Evolutionary conservation across 2,888 invertebrate genomes (phyloP).

Genomic region (Polietes domitor): DNA sequence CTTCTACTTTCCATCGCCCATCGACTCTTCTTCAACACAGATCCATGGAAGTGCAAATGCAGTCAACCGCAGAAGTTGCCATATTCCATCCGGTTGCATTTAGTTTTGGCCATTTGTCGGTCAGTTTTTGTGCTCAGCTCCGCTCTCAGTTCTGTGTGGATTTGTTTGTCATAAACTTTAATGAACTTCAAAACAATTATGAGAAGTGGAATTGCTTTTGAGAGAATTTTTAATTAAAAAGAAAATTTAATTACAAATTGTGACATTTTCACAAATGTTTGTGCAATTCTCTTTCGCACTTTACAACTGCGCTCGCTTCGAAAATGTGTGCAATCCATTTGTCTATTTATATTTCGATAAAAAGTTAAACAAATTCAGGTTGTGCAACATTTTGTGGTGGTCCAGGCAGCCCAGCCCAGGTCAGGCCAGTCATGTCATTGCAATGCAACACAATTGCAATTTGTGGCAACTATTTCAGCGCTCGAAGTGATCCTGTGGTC

Average conservation of each 20-base stretch:
- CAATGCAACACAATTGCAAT: conserved; percentile 7
- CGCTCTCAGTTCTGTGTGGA: neutral
- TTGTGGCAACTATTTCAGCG: neutral
- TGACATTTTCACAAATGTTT: conserved; percentile 39
- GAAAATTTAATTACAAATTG: conserved; percentile 46
- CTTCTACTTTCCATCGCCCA: neutral
- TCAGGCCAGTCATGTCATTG: neutral
- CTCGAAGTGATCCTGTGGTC: neutral
- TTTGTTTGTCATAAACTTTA: conserved; percentile 58
- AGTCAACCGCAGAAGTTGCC: conserved; percentile 54
- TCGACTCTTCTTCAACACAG: neutral
- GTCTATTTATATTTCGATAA: conserved; percentile 15
- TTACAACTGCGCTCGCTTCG: neutral
- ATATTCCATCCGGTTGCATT: conserved; percentile 48
- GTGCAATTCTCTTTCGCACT: neutral
- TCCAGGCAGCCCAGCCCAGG: neutral
- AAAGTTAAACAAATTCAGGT: conserved; percentile 15
- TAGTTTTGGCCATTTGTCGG: conserved; percentile 38
- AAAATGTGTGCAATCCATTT: neutral
- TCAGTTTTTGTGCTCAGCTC: neutral
- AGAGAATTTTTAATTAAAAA: conserved; percentile 55
- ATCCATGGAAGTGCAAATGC: conserved; percentile 18
- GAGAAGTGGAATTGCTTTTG: conserved; percentile 43
- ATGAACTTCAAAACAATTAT: conserved; percentile 55
- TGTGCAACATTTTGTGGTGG: neutral